Evolutionary conservation across 1,140 invertebrate species (phyloP).

Genomic region (Schlechtendalia chinensis): DNA sequence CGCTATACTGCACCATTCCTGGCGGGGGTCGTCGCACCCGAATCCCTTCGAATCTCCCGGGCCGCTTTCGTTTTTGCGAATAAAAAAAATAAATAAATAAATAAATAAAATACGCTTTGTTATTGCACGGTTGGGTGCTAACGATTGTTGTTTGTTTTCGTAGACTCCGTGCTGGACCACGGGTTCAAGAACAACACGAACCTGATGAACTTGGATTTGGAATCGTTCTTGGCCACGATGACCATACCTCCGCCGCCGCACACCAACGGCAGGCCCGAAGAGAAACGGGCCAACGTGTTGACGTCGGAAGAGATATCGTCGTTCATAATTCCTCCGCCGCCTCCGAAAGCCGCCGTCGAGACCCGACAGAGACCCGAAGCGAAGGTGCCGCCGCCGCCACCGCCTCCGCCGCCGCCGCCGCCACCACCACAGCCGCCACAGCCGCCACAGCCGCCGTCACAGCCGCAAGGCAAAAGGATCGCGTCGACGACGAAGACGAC

Average conservation of each 20-base stretch:
- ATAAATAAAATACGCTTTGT: no score
- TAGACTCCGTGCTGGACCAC: conserved; percentile 37
- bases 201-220: conserved; percentile 61
- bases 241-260: conserved; percentile 74
- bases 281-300: conserved; percentile 66
- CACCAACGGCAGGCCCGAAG: conserved; percentile 56
- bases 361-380: no score
- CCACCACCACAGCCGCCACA: neutral
- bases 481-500: neutral
- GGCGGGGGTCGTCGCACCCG: no score
- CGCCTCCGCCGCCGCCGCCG: no score
- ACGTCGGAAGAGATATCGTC: conserved; percentile 76
- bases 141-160: no score
- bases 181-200: conserved; percentile 49
- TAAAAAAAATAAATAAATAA: no score
- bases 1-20: no score
- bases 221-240: conserved; percentile 78
- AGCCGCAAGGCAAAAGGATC: neutral
- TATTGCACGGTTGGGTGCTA: no score
- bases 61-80: no score
- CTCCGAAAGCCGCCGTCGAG: conserved; percentile 55
- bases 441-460: neutral
- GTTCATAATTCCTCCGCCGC: conserved; percentile 78
- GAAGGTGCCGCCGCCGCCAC: no score
- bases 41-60: no score